These are phyloP conservation scores for Catostylus mosaicus DNA, from an alignment of 30 jellyfish, hydroid and myxozoan genomes.

Conservation along the genomic window DNA sequence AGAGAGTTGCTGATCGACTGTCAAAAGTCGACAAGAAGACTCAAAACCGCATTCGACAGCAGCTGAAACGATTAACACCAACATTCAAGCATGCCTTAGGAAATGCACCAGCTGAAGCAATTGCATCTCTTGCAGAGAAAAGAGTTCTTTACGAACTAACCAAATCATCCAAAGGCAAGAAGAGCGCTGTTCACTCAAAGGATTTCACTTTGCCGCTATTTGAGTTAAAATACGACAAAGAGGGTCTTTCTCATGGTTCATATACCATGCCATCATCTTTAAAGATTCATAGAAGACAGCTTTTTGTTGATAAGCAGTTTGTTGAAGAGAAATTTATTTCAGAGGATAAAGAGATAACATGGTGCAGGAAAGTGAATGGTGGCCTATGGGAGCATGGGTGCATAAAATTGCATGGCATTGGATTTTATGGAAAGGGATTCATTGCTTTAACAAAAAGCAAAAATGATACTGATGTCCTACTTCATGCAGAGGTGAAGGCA, in stretches of 20 bases:
- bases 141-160: not conserved
- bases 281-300: slow-evolving; percentile 33
- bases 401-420: slow-evolving; percentile 17
- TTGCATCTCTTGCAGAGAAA: slow-evolving; percentile 31
- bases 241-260: slow-evolving; percentile 1
- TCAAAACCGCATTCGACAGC: slow-evolving; percentile 11
- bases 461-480: slow-evolving; percentile 21
- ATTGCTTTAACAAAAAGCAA: slow-evolving; percentile 28
- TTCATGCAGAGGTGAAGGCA: slow-evolving; percentile 17
- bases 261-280: slow-evolving; percentile 43
- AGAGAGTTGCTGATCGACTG: slow-evolving; percentile 44
- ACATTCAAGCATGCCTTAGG: slow-evolving; percentile 38
- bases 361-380: slow-evolving; percentile 39
- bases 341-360: slow-evolving; percentile 14
- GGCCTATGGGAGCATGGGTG: slow-evolving; percentile 69
- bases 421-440: slow-evolving; percentile 34
- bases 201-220: slow-evolving; percentile 26
- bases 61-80: slow-evolving; percentile 12
- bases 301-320: slow-evolving; percentile 21
- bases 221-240: slow-evolving; percentile 12
- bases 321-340: not conserved
- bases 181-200: not conserved
- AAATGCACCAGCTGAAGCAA: slow-evolving; percentile 33
- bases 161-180: not conserved
- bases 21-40: not conserved